Base-by-base conservation (phyloP, 2,113 vertebrate genomes). In the Fulmarus glacialis region DNA sequence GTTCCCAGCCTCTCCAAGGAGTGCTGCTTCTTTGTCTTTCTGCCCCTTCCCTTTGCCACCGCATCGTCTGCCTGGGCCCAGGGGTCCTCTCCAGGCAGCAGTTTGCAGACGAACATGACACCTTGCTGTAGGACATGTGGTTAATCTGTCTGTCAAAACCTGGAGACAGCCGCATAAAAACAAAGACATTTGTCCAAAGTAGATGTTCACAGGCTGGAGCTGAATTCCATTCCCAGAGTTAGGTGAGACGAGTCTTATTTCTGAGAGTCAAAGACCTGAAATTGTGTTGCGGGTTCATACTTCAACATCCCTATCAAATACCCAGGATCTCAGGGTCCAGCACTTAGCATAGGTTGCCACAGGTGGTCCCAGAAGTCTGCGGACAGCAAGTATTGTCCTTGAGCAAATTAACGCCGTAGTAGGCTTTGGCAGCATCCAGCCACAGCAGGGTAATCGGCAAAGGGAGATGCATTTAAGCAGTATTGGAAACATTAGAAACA, bases 381-480 rank as follows among this genome's bases (percentile, higher is more conserved):
- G 38, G 56, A 45, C 30, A 50, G 2, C 12, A 77, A 27, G 12
- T 18, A 36, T 23, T 62, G 59, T 45, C 52, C 47, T 58, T 71
- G 62, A 58, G 52, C n/a, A 87, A 91, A 87, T 78, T 68, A 87
- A 68, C 0, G 0, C 36, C 5, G 0, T 48, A 32, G 53, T 3
- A 66, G 42, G 45, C 22, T 90, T 77, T 63, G 43, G 70, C 82
- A 86, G 53, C 66, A 52, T 58, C 81, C 73, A 87, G 73, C 24
- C 83, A 48, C 87, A 81, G 78, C 53, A 60, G 64, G 38, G 24
- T 85, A 94, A 87, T 94, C 17, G 5, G 72, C 78, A 93, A 82
- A 93, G 45, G 70, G 81, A 89, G 83, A 68, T 77, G 71, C 74
- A 50, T 90, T 96, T 96, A 94, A 87, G 77, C 53, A 82, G 45